These are phyloP conservation scores for Cataglyphis hispanica DNA, from an alignment of 1,140 invertebrate species.

Conservation along the genomic window DNA sequence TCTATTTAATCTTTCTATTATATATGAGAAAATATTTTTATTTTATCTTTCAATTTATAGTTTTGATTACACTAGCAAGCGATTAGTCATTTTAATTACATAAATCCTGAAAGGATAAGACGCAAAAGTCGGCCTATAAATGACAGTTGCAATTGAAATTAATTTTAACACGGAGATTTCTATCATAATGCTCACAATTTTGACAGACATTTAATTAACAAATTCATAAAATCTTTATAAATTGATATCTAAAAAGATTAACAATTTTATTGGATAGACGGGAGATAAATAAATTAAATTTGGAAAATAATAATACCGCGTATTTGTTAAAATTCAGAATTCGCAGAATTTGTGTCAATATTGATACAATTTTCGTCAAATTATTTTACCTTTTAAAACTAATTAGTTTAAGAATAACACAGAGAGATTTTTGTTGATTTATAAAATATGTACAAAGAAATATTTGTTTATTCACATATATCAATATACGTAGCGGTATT, in stretches of 20 bases:
- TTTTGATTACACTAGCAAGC: neutral
- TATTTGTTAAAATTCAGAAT: neutral
- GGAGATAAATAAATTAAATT: conserved; percentile 3
- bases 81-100: neutral
- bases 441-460: too few species aligned
- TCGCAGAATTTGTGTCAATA: neutral
- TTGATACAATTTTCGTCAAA: neutral
- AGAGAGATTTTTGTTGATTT: too few species aligned
- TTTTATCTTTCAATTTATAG: neutral
- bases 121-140: neutral
- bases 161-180: neutral
- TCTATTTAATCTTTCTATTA: neutral
- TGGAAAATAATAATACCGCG: neutral
- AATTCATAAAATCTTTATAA: neutral
- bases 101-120: neutral
- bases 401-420: neutral
- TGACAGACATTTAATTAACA: conserved; percentile 8
- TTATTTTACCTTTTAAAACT: neutral
- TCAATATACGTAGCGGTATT: neutral
- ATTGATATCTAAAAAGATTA: conserved; percentile 2
- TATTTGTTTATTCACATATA: neutral
- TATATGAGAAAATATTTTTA: neutral
- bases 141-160: neutral
- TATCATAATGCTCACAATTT: neutral
- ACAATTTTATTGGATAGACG: neutral